Percentiles rank a stretch among this genome's conserved stretches.
These are phyloP conservation scores for Eurosta solidaginis DNA, from an alignment of 1,140 invertebrate species.

Conservation along the genomic window DNA sequence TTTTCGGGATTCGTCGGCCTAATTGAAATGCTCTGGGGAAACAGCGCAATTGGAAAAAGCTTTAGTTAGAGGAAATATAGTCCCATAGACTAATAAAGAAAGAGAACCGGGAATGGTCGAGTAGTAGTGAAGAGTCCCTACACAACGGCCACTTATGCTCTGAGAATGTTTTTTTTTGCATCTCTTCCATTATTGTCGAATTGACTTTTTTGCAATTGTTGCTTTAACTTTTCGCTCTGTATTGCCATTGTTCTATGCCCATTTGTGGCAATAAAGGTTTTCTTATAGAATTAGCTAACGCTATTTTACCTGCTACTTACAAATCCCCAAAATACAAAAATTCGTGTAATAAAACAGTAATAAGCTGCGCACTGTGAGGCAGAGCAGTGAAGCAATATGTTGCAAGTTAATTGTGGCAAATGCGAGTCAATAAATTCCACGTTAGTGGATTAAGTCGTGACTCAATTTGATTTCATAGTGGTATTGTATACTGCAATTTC, in stretches of 20 bases:
- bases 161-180: no score
- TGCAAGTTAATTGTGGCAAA: neutral
- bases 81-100: no score
- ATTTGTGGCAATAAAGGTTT: neutral
- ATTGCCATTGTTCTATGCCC: neutral
- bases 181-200: neutral
- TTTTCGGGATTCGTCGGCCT: no score
- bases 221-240: neutral
- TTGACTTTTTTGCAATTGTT: conserved; percentile 7
- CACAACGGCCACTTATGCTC: no score
- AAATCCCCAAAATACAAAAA: neutral
- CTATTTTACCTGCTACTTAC: neutral
- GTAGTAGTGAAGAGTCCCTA: no score
- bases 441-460: conserved; percentile 11
- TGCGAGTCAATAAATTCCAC: conserved; percentile 2
- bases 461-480: neutral
- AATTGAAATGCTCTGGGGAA: no score
- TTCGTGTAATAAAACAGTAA: neutral
- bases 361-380: neutral
- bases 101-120: no score
- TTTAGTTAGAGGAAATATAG: no score
- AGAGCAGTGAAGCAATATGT: neutral
- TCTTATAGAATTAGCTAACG: conserved; percentile 9
- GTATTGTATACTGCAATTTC: neutral
- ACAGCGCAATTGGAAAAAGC: no score